These are phyloP conservation scores for Dipus sagitta DNA, from an alignment of 2,797 vertebrate species.

Conservation along the genomic window DNA sequence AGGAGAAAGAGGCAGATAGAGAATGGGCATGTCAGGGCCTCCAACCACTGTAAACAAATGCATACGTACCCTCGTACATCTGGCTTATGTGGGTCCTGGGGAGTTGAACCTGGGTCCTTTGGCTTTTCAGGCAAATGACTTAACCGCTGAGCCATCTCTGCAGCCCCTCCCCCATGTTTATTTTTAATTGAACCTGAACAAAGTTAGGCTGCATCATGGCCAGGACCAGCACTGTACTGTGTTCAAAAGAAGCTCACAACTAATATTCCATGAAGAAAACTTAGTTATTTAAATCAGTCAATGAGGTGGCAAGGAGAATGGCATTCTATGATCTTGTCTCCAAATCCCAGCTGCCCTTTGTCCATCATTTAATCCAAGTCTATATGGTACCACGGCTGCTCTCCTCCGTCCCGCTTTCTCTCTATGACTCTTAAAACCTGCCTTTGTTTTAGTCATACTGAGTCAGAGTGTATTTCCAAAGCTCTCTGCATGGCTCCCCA, in stretches of 20 bases:
- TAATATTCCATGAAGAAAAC: neutral
- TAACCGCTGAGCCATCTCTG: neutral
- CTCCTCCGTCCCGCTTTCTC: neutral
- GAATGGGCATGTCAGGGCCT: too few species aligned
- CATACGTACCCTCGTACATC: too few species aligned
- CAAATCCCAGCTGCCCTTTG: neutral
- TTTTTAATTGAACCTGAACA: neutral
- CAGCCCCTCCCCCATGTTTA: neutral
- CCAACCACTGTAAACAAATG: too few species aligned
- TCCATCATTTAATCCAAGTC: slow-evolving; percentile 5
- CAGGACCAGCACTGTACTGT: neutral
- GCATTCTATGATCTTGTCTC: neutral
- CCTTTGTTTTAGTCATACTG: slow-evolving; percentile 27
- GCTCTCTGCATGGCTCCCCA: neutral
- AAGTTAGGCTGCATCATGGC: neutral
- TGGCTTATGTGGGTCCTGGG: too few species aligned
- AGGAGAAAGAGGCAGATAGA: too few species aligned
- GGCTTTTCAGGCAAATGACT: too few species aligned
- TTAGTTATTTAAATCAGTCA: neutral
- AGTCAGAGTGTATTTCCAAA: slow-evolving; percentile 4
- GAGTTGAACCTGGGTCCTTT: too few species aligned
- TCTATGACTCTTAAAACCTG: neutral
- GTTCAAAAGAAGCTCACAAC: slow-evolving; percentile 17
- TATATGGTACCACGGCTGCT: neutral
- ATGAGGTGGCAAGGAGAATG: neutral